Percentiles rank a stretch among this genome's conserved stretches.
These are phyloP conservation scores for Pharmacophagus antenor DNA, from an alignment of 2,888 invertebrate genomes.

Conservation along the genomic window DNA sequence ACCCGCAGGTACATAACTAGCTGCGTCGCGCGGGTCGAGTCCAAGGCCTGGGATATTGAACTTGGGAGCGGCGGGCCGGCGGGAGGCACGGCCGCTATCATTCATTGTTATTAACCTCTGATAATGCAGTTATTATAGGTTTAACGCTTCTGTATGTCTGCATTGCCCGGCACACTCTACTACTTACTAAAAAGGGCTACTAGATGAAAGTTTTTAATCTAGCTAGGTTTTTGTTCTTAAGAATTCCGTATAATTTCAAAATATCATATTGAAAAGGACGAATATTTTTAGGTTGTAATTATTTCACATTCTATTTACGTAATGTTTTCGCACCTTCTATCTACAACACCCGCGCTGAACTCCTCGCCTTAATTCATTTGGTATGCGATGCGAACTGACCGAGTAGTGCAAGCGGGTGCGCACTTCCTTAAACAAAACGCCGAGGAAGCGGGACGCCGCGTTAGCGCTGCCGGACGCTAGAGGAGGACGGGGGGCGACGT, in stretches of 20 bases:
- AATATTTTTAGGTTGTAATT: too few relatives aligned
- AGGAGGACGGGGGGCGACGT: constrained; percentile 49
- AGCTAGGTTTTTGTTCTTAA: too few relatives aligned
- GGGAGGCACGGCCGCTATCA: constrained; percentile 76
- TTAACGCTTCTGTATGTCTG: too few relatives aligned
- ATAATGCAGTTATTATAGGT: too few relatives aligned
- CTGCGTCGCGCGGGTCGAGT: constrained; percentile 58
- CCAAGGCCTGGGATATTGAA: constrained; percentile 81
- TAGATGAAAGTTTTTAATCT: too few relatives aligned
- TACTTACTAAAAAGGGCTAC: too few relatives aligned
- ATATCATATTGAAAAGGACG: too few relatives aligned
- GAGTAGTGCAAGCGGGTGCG: constrained; percentile 59
- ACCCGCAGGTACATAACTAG: constrained; percentile 62
- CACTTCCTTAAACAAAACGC: constrained; percentile 66
- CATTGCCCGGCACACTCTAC: too few relatives aligned
- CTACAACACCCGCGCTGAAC: constrained; percentile 59
- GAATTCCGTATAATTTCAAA: too few relatives aligned
- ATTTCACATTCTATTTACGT: too few relatives aligned
- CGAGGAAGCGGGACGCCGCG: constrained; percentile 40
- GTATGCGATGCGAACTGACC: constrained; percentile 66
- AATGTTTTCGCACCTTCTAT: constrained; percentile 66
- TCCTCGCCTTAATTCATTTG: constrained; percentile 60
- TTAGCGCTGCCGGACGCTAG: constrained; percentile 37
- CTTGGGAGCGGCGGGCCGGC: constrained; percentile 73
- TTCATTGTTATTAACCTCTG: constrained; percentile 66